phyloP scores from a whole-genome alignment of 2,113 vertebrate species.

The Gasterosteus aculeatus region DNA sequence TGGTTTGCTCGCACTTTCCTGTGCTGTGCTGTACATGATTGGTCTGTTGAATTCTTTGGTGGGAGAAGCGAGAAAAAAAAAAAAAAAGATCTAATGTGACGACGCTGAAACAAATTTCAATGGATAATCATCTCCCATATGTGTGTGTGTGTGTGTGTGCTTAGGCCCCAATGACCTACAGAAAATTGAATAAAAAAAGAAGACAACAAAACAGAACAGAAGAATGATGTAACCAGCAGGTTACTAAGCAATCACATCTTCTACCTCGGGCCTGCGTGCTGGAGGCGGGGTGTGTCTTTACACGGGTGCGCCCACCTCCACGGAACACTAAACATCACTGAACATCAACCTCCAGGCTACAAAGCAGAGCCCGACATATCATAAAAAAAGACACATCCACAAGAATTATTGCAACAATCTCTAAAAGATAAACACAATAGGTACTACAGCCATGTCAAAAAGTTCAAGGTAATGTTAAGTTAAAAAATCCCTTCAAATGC shows the following conservation, averaged over 20 bases:
- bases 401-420: constrained; percentile 83
- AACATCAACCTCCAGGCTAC: constrained; percentile 69
- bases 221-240: constrained; percentile 59
- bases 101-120: constrained; percentile 16
- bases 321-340: constrained; percentile 69
- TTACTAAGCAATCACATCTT: constrained; percentile 64
- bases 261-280: constrained; percentile 56
- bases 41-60: constrained; percentile 78
- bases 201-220: constrained; percentile 45
- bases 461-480: constrained; percentile 64
- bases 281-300: constrained; percentile 46
- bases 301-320: constrained; percentile 64
- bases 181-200: constrained; percentile 51
- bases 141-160: constrained; percentile 58
- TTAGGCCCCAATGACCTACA: constrained; percentile 52
- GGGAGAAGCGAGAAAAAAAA: constrained; percentile 61
- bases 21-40: constrained; percentile 51
- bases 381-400: constrained; percentile 71
- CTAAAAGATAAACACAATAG: constrained; percentile 75
- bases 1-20: constrained; percentile 52
- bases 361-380: constrained; percentile 67
- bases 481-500: constrained; percentile 75
- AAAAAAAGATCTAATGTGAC: constrained; percentile 48
- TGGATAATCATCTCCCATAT: constrained; percentile 62
- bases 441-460: constrained; percentile 72